These are phyloP conservation scores for Anthoptus insignis DNA, from an alignment of 2,888 invertebrate species.

Conservation along the genomic window DNA sequence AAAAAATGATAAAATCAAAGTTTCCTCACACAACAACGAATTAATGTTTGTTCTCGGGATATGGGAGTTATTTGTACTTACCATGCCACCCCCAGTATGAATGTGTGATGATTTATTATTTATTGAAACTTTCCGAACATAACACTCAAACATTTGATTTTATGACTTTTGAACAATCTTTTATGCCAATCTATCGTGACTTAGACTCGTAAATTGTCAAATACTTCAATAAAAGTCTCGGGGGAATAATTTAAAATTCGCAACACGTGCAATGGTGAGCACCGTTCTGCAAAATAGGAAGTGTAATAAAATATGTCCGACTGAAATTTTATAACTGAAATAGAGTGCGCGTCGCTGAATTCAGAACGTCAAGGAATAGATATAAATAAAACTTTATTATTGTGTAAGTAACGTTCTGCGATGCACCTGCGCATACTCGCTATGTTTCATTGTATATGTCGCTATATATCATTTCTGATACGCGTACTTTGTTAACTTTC, in stretches of 20 bases:
- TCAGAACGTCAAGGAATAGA: conserved; percentile 37
- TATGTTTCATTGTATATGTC: conserved; percentile 23
- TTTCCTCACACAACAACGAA: no score
- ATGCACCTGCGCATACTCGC: conserved; percentile 21
- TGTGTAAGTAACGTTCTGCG: conserved; percentile 27
- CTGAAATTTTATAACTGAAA: conserved; percentile 53
- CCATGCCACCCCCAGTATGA: no score
- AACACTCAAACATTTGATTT: background rate
- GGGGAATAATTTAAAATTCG: conserved; percentile 71
- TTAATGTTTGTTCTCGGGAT: no score
- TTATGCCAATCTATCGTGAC: conserved; percentile 36
- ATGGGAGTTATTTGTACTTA: no score
- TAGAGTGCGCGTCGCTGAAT: conserved; percentile 51
- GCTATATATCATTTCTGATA: conserved; percentile 25
- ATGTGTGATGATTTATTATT: no score
- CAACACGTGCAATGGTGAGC: conserved; percentile 74
- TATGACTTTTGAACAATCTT: conserved; percentile 8
- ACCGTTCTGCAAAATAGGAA: conserved; percentile 66
- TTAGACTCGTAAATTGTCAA: conserved; percentile 38
- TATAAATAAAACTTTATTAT: conserved; percentile 37
- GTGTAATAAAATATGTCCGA: conserved; percentile 53
- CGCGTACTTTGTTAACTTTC: conserved; percentile 15
- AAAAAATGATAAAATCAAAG: no score
- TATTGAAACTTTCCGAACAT: background rate
- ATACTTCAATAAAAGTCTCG: conserved; percentile 36